phyloP scores from a whole-genome alignment of 35 echinoderm and acorn worm genomes.

The Heliocidaris tuberculata region DNA sequence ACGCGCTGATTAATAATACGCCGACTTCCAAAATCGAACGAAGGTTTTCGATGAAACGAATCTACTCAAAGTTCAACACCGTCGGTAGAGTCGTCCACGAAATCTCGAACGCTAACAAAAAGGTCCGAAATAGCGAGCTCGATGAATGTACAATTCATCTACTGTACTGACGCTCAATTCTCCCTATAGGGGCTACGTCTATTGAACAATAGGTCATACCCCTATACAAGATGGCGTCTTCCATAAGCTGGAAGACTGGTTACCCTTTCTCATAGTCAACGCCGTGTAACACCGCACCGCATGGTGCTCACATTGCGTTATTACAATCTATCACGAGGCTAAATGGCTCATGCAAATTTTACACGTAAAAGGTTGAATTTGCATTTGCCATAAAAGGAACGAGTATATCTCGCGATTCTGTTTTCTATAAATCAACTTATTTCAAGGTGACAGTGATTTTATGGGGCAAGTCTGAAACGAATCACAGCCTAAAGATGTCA shows the following conservation, averaged over 20 bases:
- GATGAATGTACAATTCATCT: slow-evolving; percentile 37
- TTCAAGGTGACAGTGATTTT: slow-evolving; percentile 9
- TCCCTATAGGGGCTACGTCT: slow-evolving; percentile 58
- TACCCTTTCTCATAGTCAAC: background rate
- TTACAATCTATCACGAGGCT: slow-evolving; percentile 39
- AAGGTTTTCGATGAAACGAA: slow-evolving; percentile 91
- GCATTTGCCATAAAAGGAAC: slow-evolving; percentile 45
- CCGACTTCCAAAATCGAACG: slow-evolving; percentile 81
- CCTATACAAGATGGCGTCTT: slow-evolving; percentile 67
- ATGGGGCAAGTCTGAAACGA: background rate
- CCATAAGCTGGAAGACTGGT: slow-evolving; percentile 52
- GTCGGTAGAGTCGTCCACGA: slow-evolving; percentile 61
- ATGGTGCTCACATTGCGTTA: background rate
- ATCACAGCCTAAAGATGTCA: background rate
- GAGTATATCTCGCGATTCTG: background rate
- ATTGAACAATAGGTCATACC: slow-evolving; percentile 52
- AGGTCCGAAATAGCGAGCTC: slow-evolving; percentile 51
- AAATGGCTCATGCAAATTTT: slow-evolving; percentile 17
- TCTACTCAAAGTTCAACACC: slow-evolving; percentile 84
- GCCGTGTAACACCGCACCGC: background rate
- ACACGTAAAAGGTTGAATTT: slow-evolving; percentile 36
- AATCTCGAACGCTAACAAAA: slow-evolving; percentile 72
- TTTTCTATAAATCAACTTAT: slow-evolving; percentile 28
- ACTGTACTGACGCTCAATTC: slow-evolving; percentile 65
- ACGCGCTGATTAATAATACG: slow-evolving; percentile 68